Conservation (phyloP, 1,140 invertebrate species). For the Mesaphorura yosii region DNA sequence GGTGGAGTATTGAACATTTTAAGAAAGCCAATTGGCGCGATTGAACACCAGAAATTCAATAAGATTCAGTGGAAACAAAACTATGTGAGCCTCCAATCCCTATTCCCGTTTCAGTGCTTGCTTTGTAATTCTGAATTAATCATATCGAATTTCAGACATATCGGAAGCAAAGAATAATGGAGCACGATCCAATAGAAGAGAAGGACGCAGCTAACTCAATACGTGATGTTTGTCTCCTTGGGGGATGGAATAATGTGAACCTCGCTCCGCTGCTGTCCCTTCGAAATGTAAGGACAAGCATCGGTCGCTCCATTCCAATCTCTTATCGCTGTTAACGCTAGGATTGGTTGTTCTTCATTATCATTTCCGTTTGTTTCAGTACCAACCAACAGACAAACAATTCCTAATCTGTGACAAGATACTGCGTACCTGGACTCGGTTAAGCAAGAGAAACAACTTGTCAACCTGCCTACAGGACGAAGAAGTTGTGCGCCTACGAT, state of each 20-base stretch:
- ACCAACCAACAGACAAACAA: no score
- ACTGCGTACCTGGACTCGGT: no score
- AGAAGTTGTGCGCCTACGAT: no score
- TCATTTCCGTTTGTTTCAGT: no score
- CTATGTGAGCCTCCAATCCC: conserved; percentile 14
- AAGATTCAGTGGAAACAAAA: conserved; percentile 25
- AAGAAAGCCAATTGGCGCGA: conserved; percentile 13
- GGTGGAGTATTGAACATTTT: conserved; percentile 23
- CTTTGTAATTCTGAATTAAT: neutral
- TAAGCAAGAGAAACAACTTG: no score
- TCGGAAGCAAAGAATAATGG: conserved; percentile 13
- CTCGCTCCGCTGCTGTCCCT: conserved; percentile 35
- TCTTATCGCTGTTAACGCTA: no score
- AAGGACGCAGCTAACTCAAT: conserved; percentile 14
- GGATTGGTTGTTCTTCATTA: no score
- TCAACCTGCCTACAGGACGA: no score
- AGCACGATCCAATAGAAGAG: conserved; percentile 14
- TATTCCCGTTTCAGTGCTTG: neutral
- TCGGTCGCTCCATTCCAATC: no score
- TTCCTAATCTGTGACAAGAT: no score
- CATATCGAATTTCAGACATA: conserved; percentile 16
- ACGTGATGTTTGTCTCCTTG: conserved; percentile 17
- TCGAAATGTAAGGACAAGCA: conserved; percentile 28
- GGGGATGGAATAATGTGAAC: conserved; percentile 26
- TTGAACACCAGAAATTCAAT: conserved; percentile 17